These are phyloP conservation scores for Turnix velox DNA, from an alignment of 2,113 vertebrate genomes.

Conservation along the genomic window DNA sequence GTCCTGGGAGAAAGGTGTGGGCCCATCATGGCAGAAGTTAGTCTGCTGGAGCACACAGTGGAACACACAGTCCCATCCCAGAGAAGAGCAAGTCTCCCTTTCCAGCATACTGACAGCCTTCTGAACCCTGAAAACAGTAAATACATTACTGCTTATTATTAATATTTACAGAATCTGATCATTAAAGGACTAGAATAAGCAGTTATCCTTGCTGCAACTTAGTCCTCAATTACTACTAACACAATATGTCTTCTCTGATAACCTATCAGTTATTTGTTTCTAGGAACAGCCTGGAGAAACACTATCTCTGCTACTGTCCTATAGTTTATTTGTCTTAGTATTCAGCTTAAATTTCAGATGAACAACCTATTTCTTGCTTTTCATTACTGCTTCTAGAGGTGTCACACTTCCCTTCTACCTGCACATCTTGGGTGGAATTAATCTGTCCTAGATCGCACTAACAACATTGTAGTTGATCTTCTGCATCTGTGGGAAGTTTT, in stretches of 20 bases:
- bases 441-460: neutral
- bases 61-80: accelerated
- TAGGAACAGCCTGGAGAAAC: neutral
- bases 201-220: neutral
- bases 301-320: too few species aligned
- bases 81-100: neutral
- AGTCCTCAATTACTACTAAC: neutral
- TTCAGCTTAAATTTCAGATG: neutral
- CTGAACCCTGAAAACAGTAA: neutral
- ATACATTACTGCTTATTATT: neutral
- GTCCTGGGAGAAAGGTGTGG: neutral
- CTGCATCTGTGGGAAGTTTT: neutral
- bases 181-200: neutral
- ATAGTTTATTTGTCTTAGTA: neutral
- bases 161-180: neutral
- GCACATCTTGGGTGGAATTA: neutral
- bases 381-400: neutral
- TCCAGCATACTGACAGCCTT: accelerated
- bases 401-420: neutral
- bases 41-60: neutral
- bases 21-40: accelerated
- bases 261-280: neutral
- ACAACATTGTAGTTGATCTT: neutral
- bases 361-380: neutral
- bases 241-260: neutral